These are phyloP conservation scores for Nezara viridula DNA, from an alignment of 2,888 invertebrate genomes.

Conservation along the genomic window DNA sequence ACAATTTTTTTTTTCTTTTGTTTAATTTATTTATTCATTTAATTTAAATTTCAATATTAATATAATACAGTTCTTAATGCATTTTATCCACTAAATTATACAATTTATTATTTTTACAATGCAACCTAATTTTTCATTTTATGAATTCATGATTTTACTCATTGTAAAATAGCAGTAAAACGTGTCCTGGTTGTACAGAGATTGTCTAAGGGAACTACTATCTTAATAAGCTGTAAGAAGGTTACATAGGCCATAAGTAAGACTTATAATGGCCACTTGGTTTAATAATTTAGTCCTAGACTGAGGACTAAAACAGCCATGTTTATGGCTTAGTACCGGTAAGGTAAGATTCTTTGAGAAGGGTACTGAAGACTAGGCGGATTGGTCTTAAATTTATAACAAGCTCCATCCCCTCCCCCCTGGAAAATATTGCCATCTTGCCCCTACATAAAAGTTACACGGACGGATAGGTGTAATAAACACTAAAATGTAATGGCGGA, in stretches of 20 bases:
- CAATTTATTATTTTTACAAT: neutral
- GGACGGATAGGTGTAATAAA: neutral
- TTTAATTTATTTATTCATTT: no score
- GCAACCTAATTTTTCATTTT: neutral
- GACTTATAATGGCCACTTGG: neutral
- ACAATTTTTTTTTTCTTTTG: no score
- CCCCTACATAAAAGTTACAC: neutral
- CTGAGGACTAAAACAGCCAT: neutral
- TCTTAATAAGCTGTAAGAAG: neutral
- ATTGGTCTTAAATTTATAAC: slow-evolving; percentile 28
- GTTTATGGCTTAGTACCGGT: neutral
- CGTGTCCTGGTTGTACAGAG: neutral
- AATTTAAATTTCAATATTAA: no score
- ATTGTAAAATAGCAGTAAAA: neutral
- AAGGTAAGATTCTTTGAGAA: neutral
- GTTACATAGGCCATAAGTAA: neutral
- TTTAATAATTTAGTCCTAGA: neutral
- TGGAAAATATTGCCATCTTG: neutral
- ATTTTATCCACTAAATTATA: neutral
- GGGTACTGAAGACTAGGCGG: neutral
- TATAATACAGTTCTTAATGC: no score
- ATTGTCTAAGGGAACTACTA: neutral
- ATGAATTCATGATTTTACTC: neutral
- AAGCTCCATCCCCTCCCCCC: neutral
- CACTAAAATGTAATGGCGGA: neutral